Conservation (phyloP, 2,797 vertebrate species). For the Myripristis jacobus region DNA sequence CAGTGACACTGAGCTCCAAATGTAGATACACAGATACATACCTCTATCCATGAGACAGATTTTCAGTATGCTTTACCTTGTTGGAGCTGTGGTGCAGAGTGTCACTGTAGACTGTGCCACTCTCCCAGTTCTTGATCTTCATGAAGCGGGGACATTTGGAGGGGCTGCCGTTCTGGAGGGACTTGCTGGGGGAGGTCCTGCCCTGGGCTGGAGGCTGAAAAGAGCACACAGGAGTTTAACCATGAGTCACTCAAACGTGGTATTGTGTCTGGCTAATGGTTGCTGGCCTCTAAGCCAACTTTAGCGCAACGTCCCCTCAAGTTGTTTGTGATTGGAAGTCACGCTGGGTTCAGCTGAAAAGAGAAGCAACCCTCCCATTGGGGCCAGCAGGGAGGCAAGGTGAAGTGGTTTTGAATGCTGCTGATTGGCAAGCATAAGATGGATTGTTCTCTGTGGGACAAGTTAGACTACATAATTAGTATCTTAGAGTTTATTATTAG, state of each 20-base stretch:
- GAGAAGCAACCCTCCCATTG: background rate
- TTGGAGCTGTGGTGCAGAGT: constrained; percentile 90
- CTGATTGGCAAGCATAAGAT: constrained; percentile 12
- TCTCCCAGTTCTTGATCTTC: constrained; percentile 98
- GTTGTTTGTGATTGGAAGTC: constrained; percentile 27
- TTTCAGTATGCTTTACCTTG: constrained; percentile 79
- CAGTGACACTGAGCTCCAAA: background rate
- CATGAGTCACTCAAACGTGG: constrained; percentile 2
- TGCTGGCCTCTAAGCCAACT: constrained; percentile 23
- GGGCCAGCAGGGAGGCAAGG: no score
- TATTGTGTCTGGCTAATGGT: constrained; percentile 15
- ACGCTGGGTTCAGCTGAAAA: background rate
- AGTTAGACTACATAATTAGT: background rate
- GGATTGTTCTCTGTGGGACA: background rate
- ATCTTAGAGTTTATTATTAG: constrained; percentile 5
- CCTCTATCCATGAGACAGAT: background rate
- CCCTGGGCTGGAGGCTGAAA: constrained; percentile 78
- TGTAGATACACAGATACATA: background rate
- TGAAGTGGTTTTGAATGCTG: constrained; percentile 21
- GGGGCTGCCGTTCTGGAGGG: constrained; percentile 88
- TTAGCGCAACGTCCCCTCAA: constrained; percentile 2
- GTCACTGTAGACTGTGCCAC: constrained; percentile 87
- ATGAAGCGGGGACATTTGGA: constrained; percentile 95
- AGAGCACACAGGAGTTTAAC: constrained; percentile 38
- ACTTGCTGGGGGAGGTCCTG: constrained; percentile 87